Conservation (phyloP, 2,888 invertebrate species). For the Aromia moschata region DNA sequence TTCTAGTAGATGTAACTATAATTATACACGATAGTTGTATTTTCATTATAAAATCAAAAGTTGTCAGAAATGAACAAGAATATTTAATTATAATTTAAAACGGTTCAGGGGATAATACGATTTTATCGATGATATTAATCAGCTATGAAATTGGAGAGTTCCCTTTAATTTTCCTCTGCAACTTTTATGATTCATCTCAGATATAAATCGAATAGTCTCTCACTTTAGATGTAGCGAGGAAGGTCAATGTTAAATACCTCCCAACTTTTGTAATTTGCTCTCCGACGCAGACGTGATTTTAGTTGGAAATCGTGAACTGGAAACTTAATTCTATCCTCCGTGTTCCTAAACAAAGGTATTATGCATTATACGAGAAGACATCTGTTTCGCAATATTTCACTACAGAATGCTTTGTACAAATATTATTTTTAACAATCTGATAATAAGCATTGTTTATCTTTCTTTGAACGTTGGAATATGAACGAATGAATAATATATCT, state of each 20-base stretch:
- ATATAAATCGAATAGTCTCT: conserved; percentile 3
- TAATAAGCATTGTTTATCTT: too few relatives aligned
- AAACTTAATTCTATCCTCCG: conserved; percentile 20
- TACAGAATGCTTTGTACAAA: background rate
- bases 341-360: conserved; percentile 14
- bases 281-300: conserved; percentile 14
- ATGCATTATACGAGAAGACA: too few relatives aligned
- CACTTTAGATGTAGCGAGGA: background rate
- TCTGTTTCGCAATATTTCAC: conserved; percentile 2
- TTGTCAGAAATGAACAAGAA: background rate
- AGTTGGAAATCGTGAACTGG: conserved; percentile 19
- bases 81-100: background rate
- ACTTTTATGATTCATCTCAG: background rate
- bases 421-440: background rate
- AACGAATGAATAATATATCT: too few relatives aligned
- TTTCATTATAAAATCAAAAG: background rate
- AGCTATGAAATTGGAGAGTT: background rate
- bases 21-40: background rate
- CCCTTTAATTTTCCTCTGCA: background rate
- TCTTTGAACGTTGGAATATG: too few relatives aligned
- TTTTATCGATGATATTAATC: background rate
- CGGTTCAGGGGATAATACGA: background rate
- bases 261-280: conserved; percentile 22
- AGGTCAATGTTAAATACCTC: conserved; percentile 26
- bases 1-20: too few relatives aligned